A percentile compares a stretch with the other conserved stretches of the same genome.
Evolutionary conservation across 1,140 invertebrate genomes (phyloP).

Genomic region (Pachyrhynchus sulphureomaculatus): DNA sequence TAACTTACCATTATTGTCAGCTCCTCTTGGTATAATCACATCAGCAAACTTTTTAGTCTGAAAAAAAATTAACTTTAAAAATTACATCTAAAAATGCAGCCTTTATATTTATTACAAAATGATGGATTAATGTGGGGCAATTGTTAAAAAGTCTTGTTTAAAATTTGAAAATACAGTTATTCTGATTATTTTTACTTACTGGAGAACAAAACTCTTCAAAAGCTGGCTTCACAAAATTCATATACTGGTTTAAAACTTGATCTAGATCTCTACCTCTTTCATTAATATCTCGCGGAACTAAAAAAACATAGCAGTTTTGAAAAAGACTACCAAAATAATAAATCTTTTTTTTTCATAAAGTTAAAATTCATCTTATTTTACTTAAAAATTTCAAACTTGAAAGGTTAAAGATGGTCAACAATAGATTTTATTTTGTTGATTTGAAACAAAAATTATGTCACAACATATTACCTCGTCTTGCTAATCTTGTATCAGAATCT

Average conservation of each 20-base stretch:
- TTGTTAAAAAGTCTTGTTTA: background rate
- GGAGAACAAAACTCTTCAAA: conserved; percentile 99
- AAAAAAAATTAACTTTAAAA: conserved; percentile 45
- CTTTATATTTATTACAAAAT: background rate
- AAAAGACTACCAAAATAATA: background rate
- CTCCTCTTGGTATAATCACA: conserved; percentile 96
- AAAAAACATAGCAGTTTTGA: too few species aligned
- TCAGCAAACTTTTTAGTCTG: conserved; percentile 99
- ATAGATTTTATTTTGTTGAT: too few species aligned
- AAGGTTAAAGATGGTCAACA: too few species aligned
- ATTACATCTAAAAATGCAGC: background rate
- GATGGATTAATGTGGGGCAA: background rate
- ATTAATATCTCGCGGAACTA: conserved; percentile 91
- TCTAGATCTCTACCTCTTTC: conserved; percentile 92
- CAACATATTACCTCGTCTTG: conserved; percentile 75
- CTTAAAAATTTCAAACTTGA: too few species aligned
- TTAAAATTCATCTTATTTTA: conserved; percentile 3
- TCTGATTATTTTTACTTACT: conserved; percentile 60
- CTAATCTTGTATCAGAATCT: conserved; percentile 94
- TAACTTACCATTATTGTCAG: conserved; percentile 88
- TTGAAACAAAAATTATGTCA: background rate
- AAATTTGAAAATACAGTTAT: background rate
- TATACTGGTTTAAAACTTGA: conserved; percentile 94
- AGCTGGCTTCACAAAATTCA: conserved; percentile 96
- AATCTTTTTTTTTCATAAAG: conserved; percentile 9